Conservation (phyloP, 1,140 invertebrate species). For the Meloidogyne exigua region DNA sequence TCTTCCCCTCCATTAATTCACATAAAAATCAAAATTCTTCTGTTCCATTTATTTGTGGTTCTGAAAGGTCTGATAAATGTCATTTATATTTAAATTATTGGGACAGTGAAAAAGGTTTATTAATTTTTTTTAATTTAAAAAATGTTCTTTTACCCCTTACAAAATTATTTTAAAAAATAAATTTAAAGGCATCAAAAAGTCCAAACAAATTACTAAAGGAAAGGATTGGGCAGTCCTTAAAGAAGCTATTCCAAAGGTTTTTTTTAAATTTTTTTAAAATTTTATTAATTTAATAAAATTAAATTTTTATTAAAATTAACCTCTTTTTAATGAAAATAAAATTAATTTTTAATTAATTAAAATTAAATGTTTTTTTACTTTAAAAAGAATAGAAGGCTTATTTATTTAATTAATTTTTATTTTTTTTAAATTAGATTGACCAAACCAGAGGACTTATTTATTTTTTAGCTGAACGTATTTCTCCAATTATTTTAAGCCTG, state of each 20-base stretch:
- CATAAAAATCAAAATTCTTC: slow-evolving; percentile 4
- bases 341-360: too few species aligned
- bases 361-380: too few species aligned
- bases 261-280: not conserved
- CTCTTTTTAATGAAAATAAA: too few species aligned
- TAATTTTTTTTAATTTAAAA: not conserved
- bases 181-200: slow-evolving; percentile 9
- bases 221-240: slow-evolving; percentile 46
- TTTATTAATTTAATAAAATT: not conserved
- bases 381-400: too few species aligned
- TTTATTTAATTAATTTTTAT: too few species aligned
- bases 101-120: not conserved
- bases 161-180: too few species aligned
- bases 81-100: slow-evolving; percentile 42
- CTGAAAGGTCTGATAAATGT: slow-evolving; percentile 48
- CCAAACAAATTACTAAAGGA: slow-evolving; percentile 22
- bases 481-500: slow-evolving; percentile 28
- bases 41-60: slow-evolving; percentile 41
- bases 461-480: slow-evolving; percentile 46
- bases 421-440: too few species aligned
- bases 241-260: slow-evolving; percentile 33
- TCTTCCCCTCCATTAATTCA: slow-evolving; percentile 32
- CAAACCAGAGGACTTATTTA: slow-evolving; percentile 44
- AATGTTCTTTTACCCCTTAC: too few species aligned
- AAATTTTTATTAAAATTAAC: too few species aligned